These are phyloP conservation scores for Meganola albula DNA, from an alignment of 2,888 invertebrate genomes.

Conservation along the genomic window DNA sequence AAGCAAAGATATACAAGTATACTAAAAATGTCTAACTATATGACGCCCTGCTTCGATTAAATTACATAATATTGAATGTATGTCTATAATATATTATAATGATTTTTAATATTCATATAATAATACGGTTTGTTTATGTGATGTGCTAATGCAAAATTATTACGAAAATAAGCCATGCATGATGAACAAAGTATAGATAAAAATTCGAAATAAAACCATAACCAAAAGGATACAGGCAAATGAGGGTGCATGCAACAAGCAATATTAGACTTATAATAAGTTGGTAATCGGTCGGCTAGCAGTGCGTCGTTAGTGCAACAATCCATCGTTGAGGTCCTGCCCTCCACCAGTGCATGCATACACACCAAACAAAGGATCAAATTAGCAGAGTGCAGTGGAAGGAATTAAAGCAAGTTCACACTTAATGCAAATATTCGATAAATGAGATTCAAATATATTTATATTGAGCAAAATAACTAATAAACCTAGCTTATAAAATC, in stretches of 20 bases:
- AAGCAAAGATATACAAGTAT: slow-evolving; percentile 47
- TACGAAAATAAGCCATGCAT: slow-evolving; percentile 11
- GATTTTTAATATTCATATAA: slow-evolving; percentile 12
- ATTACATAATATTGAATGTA: slow-evolving; percentile 21
- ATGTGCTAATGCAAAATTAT: slow-evolving; percentile 14
- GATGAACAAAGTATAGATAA: slow-evolving; percentile 7
- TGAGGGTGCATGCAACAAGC: slow-evolving; percentile 28
- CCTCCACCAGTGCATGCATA: slow-evolving; percentile 67
- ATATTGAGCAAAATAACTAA: too few species aligned
- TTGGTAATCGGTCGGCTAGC: too few species aligned
- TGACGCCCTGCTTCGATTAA: slow-evolving; percentile 22
- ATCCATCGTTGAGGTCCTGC: slow-evolving; percentile 74
- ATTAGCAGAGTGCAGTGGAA: slow-evolving; percentile 56
- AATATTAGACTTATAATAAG: slow-evolving; percentile 22
- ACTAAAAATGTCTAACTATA: slow-evolving; percentile 29
- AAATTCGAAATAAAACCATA: too few species aligned
- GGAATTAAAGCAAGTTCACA: slow-evolving; percentile 13
- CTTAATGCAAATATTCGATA: too few species aligned
- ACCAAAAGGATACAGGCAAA: slow-evolving; percentile 9
- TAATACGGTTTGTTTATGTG: slow-evolving; percentile 18
- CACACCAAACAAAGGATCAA: slow-evolving; percentile 57
- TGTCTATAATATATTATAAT: slow-evolving; percentile 14
- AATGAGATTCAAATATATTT: too few species aligned
- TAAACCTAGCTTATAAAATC: too few species aligned
- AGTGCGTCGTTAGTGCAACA: slow-evolving; percentile 62